These are phyloP conservation scores for Parnassius mnemosyne DNA, from an alignment of 2,888 invertebrate genomes.

Conservation along the genomic window DNA sequence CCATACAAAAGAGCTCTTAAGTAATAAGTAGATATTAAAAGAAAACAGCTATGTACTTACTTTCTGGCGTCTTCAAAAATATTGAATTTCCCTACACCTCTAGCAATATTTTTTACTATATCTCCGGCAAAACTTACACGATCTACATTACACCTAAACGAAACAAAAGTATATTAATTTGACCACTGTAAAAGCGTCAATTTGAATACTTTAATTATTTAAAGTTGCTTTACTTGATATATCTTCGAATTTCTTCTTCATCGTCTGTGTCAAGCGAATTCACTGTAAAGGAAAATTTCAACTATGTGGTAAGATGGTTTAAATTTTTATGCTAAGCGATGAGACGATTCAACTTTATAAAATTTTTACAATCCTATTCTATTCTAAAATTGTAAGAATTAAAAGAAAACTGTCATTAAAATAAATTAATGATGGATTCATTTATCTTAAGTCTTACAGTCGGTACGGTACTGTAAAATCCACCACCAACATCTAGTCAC, in stretches of 20 bases:
- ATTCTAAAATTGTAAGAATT: too few species aligned
- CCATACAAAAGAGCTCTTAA: too few species aligned
- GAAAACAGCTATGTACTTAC: constrained; percentile 35
- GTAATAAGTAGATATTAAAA: background rate
- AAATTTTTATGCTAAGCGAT: too few species aligned
- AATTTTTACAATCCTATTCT: too few species aligned
- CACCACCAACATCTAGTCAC: too few species aligned
- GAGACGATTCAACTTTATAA: too few species aligned
- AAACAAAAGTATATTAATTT: background rate
- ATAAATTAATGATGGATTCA: too few species aligned
- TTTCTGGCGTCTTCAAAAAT: constrained; percentile 40
- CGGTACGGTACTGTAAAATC: too few species aligned
- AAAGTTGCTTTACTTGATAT: constrained; percentile 45
- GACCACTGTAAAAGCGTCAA: background rate
- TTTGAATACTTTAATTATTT: background rate
- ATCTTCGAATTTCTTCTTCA: constrained; percentile 52
- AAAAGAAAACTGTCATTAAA: too few species aligned
- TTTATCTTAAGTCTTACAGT: too few species aligned
- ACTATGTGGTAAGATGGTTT: too few species aligned
- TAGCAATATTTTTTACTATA: constrained; percentile 50
- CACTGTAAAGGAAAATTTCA: constrained; percentile 42
- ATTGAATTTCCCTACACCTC: constrained; percentile 39
- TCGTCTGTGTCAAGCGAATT: constrained; percentile 51
- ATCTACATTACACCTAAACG: constrained; percentile 49
- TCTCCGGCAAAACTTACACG: constrained; percentile 61